Conservation (phyloP, 2,113 vertebrate genomes). For the Labeo rohita region DNA sequence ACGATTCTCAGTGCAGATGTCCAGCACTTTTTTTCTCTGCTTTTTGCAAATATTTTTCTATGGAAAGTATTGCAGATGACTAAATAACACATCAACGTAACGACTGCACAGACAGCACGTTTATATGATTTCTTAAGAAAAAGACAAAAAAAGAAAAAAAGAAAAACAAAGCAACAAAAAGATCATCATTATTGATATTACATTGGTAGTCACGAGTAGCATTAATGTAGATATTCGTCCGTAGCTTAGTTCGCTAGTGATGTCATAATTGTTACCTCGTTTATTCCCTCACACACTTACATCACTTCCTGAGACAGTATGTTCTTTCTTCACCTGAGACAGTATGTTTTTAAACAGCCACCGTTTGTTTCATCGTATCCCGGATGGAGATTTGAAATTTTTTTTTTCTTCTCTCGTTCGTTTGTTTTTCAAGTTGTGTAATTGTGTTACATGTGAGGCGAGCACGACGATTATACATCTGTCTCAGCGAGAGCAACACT, state of each 20-base stretch:
- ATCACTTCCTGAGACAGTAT: constrained; percentile 37
- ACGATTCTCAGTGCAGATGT: constrained; percentile 26
- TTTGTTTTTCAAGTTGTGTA: constrained; percentile 32
- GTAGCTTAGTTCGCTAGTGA: constrained; percentile 40
- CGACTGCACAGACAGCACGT: constrained; percentile 58
- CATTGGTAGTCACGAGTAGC: constrained; percentile 55
- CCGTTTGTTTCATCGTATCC: constrained; percentile 43
- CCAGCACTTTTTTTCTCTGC: constrained; percentile 58
- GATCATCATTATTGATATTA: constrained; percentile 43
- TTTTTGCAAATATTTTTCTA: constrained; percentile 69
- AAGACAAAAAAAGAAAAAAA: constrained; percentile 30
- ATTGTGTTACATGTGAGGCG: constrained; percentile 34
- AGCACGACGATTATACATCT: constrained; percentile 32
- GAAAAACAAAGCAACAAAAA: constrained; percentile 1
- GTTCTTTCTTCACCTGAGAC: constrained; percentile 45
- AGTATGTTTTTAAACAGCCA: constrained; percentile 23
- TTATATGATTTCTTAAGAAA: constrained; percentile 25
- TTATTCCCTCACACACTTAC: constrained; percentile 35
- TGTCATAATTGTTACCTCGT: constrained; percentile 40
- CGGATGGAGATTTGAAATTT: background rate
- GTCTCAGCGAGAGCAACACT: constrained; percentile 33
- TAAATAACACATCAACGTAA: constrained; percentile 55
- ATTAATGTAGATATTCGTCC: constrained; percentile 43
- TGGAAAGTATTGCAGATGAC: constrained; percentile 61
- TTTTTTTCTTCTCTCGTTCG: background rate